Evolutionary conservation across 2,888 invertebrate genomes (phyloP).

Genomic region (Nemotelus pantherinus): DNA sequence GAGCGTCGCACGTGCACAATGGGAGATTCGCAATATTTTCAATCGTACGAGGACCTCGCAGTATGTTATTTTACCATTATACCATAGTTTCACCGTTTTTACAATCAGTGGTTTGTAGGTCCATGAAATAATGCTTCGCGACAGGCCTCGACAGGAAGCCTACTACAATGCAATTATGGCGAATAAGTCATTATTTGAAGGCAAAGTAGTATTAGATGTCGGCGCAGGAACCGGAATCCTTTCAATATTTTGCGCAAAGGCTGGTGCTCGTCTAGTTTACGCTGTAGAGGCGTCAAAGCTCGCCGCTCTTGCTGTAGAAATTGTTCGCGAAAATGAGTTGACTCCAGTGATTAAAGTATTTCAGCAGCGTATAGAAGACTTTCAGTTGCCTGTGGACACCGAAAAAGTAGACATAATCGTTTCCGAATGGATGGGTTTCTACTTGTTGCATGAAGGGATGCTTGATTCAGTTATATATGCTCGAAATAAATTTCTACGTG

Average conservation of each 20-base stretch:
- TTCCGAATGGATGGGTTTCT: slow-evolving; percentile 99
- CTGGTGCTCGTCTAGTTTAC: slow-evolving; percentile 88
- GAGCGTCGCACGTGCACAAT: neutral
- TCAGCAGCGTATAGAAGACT: slow-evolving; percentile 80
- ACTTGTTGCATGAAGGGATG: slow-evolving; percentile 95
- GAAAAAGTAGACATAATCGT: slow-evolving; percentile 87
- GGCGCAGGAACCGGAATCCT: slow-evolving; percentile 90
- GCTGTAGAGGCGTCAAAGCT: slow-evolving; percentile 84
- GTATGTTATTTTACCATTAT: slow-evolving; percentile 65
- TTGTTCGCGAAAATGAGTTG: slow-evolving; percentile 77
- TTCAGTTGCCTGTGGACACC: slow-evolving; percentile 69
- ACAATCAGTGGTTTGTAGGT: slow-evolving; percentile 67
- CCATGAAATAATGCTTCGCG: slow-evolving; percentile 83
- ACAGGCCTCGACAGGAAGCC: slow-evolving; percentile 77
- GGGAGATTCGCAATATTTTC: slow-evolving; percentile 67
- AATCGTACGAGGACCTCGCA: slow-evolving; percentile 79
- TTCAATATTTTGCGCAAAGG: slow-evolving; percentile 86
- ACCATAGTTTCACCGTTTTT: neutral
- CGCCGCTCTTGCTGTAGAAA: slow-evolving; percentile 71
- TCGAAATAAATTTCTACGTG: slow-evolving; percentile 81
- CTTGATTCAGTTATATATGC: slow-evolving; percentile 87
- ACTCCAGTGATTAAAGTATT: slow-evolving; percentile 77
- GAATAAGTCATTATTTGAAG: slow-evolving; percentile 73
- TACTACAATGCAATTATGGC: slow-evolving; percentile 82
- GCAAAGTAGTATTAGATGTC: slow-evolving; percentile 85